Evolutionary conservation across 2,113 vertebrate species (phyloP).

Genomic region (Chrysemys picta): DNA sequence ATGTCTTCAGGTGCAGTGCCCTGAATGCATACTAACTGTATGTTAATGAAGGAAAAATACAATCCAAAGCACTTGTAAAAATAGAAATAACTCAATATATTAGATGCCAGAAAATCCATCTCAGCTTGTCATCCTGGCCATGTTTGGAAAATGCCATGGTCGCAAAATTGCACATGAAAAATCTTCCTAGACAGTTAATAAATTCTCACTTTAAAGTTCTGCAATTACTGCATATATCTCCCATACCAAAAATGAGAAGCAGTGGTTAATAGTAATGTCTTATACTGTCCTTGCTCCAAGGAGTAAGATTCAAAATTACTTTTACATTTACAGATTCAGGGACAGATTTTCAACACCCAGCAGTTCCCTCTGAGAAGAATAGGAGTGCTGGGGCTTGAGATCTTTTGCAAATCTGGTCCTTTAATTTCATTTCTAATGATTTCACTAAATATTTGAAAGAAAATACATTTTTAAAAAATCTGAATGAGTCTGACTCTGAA

Average conservation of each 20-base stretch:
- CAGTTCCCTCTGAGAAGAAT: background rate
- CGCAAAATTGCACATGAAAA: background rate
- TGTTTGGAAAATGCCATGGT: background rate
- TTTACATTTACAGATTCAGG: background rate
- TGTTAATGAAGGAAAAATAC: background rate
- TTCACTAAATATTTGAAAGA: background rate
- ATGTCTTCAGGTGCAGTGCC: background rate
- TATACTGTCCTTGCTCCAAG: background rate
- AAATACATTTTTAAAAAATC: background rate
- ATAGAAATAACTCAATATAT: background rate
- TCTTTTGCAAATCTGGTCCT: background rate
- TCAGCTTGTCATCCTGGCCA: background rate
- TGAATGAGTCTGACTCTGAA: background rate
- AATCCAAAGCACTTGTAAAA: background rate
- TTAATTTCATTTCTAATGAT: background rate
- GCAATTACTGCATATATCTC: background rate
- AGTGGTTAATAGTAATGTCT: background rate
- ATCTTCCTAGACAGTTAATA: background rate
- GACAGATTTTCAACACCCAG: background rate
- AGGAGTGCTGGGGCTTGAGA: background rate
- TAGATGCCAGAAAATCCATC: slow-evolving; percentile 23
- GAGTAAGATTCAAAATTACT: background rate
- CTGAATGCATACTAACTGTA: background rate
- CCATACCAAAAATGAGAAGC: background rate
- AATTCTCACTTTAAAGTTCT: background rate